Evolutionary conservation across 2,888 invertebrate genomes (phyloP).

Genomic region (Macaria liturata): DNA sequence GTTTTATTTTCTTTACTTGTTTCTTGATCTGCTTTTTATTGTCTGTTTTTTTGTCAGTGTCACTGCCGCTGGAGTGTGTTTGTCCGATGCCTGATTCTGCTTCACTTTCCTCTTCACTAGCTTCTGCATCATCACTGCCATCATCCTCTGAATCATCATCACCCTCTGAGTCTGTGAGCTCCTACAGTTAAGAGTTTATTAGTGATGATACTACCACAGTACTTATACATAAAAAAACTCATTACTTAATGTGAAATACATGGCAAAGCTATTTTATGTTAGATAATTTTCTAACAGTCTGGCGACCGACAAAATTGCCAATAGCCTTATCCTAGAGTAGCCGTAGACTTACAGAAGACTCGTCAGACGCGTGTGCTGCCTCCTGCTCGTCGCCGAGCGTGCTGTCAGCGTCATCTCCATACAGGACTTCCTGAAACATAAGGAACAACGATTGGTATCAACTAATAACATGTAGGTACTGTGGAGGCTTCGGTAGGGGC

Average conservation of each 20-base stretch:
- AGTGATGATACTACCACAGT: no score
- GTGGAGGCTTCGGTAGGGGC: no score
- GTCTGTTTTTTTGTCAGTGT: slow-evolving; percentile 38
- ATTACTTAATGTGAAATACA: no score
- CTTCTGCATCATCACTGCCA: slow-evolving; percentile 34
- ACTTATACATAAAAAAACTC: no score
- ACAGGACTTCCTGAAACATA: slow-evolving; percentile 69
- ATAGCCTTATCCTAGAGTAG: no score
- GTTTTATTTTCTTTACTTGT: slow-evolving; percentile 6
- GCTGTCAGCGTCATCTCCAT: slow-evolving; percentile 82
- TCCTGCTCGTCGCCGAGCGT: slow-evolving; percentile 61
- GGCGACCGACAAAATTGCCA: no score
- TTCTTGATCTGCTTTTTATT: slow-evolving; percentile 28
- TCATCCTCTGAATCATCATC: slow-evolving; percentile 51
- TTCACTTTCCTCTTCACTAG: slow-evolving; percentile 59
- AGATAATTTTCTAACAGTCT: no score
- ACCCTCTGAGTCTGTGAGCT: slow-evolving; percentile 60
- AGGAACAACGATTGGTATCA: no score
- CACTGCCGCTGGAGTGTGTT: slow-evolving; percentile 47
- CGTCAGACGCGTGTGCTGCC: slow-evolving; percentile 42
- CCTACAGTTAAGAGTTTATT: slow-evolving; percentile 38
- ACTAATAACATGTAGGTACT: no score
- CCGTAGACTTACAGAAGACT: slow-evolving; percentile 59
- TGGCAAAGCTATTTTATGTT: no score
- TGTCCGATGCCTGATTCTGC: slow-evolving; percentile 60